Evolutionary conservation across 2,797 vertebrate genomes (phyloP).

Genomic region (Rhadinocentrus ornatus): DNA sequence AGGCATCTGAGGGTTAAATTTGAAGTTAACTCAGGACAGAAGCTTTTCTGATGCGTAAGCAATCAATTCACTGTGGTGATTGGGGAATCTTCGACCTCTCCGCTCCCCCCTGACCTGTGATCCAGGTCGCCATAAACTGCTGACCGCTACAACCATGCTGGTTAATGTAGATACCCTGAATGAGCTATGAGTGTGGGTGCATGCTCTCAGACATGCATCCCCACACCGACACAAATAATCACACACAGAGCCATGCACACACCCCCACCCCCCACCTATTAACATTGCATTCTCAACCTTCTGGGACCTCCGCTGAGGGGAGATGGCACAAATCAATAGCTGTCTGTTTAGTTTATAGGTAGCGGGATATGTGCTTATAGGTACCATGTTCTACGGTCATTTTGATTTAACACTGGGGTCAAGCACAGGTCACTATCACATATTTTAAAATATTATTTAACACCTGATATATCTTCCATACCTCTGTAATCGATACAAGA

Average conservation of each 20-base stretch:
- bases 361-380: constrained; percentile 68
- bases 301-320: constrained; percentile 63
- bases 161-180: constrained; percentile 65
- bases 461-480: constrained; percentile 69
- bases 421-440: constrained; percentile 60
- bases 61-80: constrained; percentile 76
- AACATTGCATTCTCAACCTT: constrained; percentile 75
- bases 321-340: constrained; percentile 80
- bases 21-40: constrained; percentile 62
- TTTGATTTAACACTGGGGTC: constrained; percentile 80
- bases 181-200: constrained; percentile 41
- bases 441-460: constrained; percentile 82
- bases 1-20: constrained; percentile 56
- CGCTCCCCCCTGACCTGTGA: constrained; percentile 74
- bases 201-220: constrained; percentile 30
- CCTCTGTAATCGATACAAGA: constrained; percentile 65
- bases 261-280: constrained; percentile 56
- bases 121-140: constrained; percentile 75
- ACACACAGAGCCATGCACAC: constrained; percentile 37
- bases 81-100: constrained; percentile 78
- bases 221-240: constrained; percentile 35
- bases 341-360: constrained; percentile 84
- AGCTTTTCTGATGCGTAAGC: constrained; percentile 77
- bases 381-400: constrained; percentile 67
- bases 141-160: constrained; percentile 57